Percentiles rank a stretch among this genome's conserved stretches.
These are phyloP conservation scores for Papilio machaon DNA, from an alignment of 1,140 invertebrate species.

Conservation along the genomic window DNA sequence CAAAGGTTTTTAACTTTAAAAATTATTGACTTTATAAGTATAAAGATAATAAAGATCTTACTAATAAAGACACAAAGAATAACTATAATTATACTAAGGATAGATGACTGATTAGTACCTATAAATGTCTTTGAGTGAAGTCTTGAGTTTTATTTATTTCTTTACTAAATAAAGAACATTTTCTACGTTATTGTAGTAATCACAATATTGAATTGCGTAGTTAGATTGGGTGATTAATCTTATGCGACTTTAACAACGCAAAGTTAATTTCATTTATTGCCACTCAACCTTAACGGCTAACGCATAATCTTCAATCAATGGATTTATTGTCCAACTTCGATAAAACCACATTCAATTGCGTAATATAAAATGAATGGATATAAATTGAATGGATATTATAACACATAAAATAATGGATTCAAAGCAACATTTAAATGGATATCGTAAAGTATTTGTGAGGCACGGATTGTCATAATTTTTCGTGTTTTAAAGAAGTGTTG, in stretches of 20 bases:
- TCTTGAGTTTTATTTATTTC: no score
- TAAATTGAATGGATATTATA: background rate
- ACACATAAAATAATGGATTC: background rate
- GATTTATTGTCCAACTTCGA: conserved; percentile 8
- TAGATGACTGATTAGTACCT: no score
- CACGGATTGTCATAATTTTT: background rate
- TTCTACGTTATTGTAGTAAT: background rate
- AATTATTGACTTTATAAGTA: background rate
- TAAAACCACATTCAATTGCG: conserved; percentile 8
- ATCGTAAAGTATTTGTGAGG: background rate
- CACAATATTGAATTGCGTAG: conserved; percentile 20
- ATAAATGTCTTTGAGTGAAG: no score
- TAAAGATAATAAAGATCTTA: no score
- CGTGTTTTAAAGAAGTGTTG: no score
- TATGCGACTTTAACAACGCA: conserved; percentile 11
- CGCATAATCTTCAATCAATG: conserved; percentile 15
- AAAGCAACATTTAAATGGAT: background rate
- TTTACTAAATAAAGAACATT: background rate
- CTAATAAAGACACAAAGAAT: no score
- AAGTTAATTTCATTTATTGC: conserved; percentile 25
- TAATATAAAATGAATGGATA: background rate
- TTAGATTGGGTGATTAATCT: conserved; percentile 23
- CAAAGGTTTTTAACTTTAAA: background rate
- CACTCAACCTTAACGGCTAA: conserved; percentile 23
- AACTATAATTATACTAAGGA: no score